phyloP scores from a whole-genome alignment of 2,797 vertebrate genomes.

The Melanotaenia maccullochi region DNA sequence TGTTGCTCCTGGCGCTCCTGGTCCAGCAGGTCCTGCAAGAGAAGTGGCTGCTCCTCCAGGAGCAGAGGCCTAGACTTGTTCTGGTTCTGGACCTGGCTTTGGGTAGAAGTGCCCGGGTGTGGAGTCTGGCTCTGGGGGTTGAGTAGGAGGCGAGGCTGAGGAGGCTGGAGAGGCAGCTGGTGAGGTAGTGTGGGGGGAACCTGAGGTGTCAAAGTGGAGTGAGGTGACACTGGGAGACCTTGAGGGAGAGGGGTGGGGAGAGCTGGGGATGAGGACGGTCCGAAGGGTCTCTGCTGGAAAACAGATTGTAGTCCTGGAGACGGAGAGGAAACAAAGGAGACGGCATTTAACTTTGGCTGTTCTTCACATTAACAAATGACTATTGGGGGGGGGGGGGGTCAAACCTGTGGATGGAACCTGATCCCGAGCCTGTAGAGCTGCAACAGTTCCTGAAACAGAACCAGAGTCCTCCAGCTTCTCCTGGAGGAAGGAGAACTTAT shows the following conservation, averaged over 20 bases:
- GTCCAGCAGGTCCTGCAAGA: conserved; percentile 96
- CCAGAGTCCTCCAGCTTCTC: conserved; percentile 80
- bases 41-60: conserved; percentile 94
- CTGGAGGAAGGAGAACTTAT: conserved; percentile 19
- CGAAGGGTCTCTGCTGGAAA: conserved; percentile 57
- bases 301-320: conserved; percentile 49
- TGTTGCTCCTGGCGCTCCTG: conserved; percentile 98
- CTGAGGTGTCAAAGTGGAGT: conserved; percentile 30
- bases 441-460: conserved; percentile 14
- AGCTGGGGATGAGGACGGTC: conserved; percentile 13
- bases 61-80: conserved; percentile 85
- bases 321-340: neutral
- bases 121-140: conserved; percentile 61
- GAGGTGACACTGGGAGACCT: conserved; percentile 47
- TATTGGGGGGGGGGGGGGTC: conserved; percentile 47
- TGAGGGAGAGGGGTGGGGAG: conserved; percentile 61
- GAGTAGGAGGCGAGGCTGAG: conserved; percentile 56
- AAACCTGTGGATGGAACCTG: conserved; percentile 50
- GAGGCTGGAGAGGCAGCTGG: conserved; percentile 12
- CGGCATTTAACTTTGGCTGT: too few relatives aligned
- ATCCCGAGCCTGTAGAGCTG: conserved; percentile 35
- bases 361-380: neutral
- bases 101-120: conserved; percentile 45
- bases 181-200: conserved; percentile 26
- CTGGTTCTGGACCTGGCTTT: conserved; percentile 55